These are phyloP conservation scores for Clivina fossor DNA, from an alignment of 2,888 invertebrate species.

Conservation along the genomic window DNA sequence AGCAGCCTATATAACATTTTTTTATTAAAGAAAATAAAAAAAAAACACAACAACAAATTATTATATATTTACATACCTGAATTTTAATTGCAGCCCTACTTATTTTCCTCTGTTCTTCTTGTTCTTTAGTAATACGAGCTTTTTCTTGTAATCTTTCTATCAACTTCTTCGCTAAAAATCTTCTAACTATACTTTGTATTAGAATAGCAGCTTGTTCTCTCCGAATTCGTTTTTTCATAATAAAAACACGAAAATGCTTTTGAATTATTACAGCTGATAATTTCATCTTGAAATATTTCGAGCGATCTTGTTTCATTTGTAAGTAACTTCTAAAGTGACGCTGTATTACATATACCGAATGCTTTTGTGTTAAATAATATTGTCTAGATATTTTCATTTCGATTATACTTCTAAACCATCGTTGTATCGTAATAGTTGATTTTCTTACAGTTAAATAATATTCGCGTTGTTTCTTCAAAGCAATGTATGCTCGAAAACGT, in stretches of 20 bases:
- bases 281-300: constrained; percentile 47
- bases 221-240: constrained; percentile 40
- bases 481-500: constrained; percentile 35
- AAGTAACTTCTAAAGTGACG: constrained; percentile 47
- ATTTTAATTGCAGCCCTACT: constrained; percentile 63
- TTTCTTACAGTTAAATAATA: constrained; percentile 48
- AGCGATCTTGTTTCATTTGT: constrained; percentile 45
- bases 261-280: constrained; percentile 51
- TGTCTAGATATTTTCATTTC: constrained; percentile 47
- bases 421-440: constrained; percentile 51
- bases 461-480: constrained; percentile 49
- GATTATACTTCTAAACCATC: constrained; percentile 50
- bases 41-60: no score
- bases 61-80: constrained; percentile 59
- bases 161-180: constrained; percentile 48
- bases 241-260: constrained; percentile 51
- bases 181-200: constrained; percentile 54
- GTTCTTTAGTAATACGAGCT: no score
- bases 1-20: constrained; percentile 44
- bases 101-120: constrained; percentile 51
- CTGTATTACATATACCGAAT: constrained; percentile 44
- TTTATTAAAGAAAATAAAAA: no score
- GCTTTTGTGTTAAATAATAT: constrained; percentile 46
- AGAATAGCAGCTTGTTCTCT: constrained; percentile 46
- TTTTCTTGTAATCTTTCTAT: no score